phyloP scores from a whole-genome alignment of 2,113 vertebrate genomes.

The Willisornis vidua region DNA sequence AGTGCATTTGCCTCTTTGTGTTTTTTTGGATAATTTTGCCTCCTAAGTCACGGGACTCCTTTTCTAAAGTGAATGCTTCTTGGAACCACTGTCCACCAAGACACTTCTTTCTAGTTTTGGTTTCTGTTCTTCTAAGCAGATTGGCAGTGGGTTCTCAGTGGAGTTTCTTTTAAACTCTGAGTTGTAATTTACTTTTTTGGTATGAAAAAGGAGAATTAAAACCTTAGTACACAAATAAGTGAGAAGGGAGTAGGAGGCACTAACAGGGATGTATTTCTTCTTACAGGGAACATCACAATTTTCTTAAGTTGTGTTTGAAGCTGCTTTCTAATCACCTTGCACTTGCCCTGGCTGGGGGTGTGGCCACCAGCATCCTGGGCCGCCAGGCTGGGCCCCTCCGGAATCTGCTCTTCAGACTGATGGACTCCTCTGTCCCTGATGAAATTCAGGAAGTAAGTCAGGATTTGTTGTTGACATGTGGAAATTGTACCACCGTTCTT shows the following conservation, averaged over 20 bases:
- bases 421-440: slow-evolving; percentile 97
- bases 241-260: not conserved
- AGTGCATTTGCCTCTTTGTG: not conserved
- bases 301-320: slow-evolving; percentile 94
- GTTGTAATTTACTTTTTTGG: not conserved
- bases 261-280: not conserved
- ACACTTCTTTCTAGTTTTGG: not conserved
- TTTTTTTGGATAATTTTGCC: not conserved
- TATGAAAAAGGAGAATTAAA: not conserved
- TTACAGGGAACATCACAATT: slow-evolving; percentile 93
- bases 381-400: slow-evolving; percentile 93
- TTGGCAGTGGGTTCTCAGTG: not conserved
- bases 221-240: not conserved
- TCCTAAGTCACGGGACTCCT: not conserved
- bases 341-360: slow-evolving; percentile 93
- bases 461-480: not conserved
- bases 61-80: not conserved
- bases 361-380: slow-evolving; percentile 96
- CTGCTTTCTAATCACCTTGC: slow-evolving; percentile 96
- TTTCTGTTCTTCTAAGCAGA: not conserved
- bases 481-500: not conserved
- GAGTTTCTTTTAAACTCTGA: not conserved
- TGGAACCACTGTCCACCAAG: not conserved
- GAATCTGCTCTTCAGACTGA: slow-evolving; percentile 93
- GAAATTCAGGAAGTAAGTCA: slow-evolving; percentile 93